A percentile compares a stretch with the other conserved stretches of the same genome.
Evolutionary conservation across 1,140 invertebrate species (phyloP).

Genomic region (Listronotus oregonensis): DNA sequence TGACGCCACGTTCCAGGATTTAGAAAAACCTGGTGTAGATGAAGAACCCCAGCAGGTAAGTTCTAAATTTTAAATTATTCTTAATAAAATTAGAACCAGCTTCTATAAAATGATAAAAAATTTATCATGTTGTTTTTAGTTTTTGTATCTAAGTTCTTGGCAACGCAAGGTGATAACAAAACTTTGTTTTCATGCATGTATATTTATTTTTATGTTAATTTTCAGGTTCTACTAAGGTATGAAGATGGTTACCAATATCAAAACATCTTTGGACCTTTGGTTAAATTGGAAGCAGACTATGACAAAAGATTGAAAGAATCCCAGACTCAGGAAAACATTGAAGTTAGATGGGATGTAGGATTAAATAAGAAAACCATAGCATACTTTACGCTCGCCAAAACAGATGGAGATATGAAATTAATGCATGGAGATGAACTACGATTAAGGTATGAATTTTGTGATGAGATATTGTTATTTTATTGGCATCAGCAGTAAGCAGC

Average conservation of each 20-base stretch:
- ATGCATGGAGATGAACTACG: constrained; percentile 99
- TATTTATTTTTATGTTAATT: not conserved
- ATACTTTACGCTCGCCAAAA: constrained; percentile 92
- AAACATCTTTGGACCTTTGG: constrained; percentile 96
- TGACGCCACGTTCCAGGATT: constrained; percentile 95
- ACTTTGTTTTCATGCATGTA: no score
- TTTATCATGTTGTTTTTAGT: no score
- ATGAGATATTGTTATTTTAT: no score
- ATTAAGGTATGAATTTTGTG: constrained; percentile 55
- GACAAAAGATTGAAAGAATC: constrained; percentile 98
- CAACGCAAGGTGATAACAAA: no score
- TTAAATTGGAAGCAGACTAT: constrained; percentile 98
- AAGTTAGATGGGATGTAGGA: constrained; percentile 97
- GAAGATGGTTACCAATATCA: constrained; percentile 99
- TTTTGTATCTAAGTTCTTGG: no score
- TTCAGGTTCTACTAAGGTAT: constrained; percentile 66
- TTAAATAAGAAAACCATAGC: constrained; percentile 98
- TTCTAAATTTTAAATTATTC: no score
- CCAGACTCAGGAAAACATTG: constrained; percentile 97
- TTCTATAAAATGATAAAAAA: no score
- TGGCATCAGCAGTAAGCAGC: no score
- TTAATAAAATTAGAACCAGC: no score
- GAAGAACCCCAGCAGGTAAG: constrained; percentile 94
- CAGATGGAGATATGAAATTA: constrained; percentile 97
- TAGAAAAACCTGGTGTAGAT: constrained; percentile 97